Evolutionary conservation across 2,113 vertebrate species (phyloP).

Genomic region (Clarias gariepinus): DNA sequence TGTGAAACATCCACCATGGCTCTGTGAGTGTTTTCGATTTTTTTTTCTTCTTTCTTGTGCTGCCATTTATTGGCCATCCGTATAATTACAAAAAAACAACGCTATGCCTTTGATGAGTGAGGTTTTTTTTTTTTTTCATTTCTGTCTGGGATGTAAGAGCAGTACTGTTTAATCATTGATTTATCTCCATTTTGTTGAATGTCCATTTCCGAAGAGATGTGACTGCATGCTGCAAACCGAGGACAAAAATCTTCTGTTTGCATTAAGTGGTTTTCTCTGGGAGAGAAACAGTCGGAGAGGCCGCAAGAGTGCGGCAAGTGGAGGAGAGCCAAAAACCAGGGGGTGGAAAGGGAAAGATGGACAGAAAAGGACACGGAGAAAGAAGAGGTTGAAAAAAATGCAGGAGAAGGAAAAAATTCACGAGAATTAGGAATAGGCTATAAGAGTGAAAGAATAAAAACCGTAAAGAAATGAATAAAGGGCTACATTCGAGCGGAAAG

Average conservation of each 20-base stretch:
- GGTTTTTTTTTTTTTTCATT: constrained; percentile 25
- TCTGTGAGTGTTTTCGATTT: constrained; percentile 30
- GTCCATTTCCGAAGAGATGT: constrained; percentile 48
- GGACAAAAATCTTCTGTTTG: constrained; percentile 60
- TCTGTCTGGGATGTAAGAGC: constrained; percentile 38
- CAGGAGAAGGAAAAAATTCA: background rate
- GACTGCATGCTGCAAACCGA: constrained; percentile 54
- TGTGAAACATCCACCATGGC: constrained; percentile 53
- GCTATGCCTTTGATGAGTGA: constrained; percentile 44
- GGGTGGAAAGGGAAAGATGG: constrained; percentile 28
- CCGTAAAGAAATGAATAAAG: background rate
- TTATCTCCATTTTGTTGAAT: constrained; percentile 52
- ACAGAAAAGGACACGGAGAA: constrained; percentile 2
- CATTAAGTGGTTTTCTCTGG: constrained; percentile 62
- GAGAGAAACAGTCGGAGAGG: constrained; percentile 55
- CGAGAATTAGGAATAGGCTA: background rate
- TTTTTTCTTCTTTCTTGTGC: constrained; percentile 45
- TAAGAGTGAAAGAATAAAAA: background rate
- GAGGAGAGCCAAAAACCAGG: constrained; percentile 47
- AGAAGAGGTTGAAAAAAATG: background rate
- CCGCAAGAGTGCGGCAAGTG: constrained; percentile 58
- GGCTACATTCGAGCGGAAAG: background rate
- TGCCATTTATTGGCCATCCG: constrained; percentile 53
- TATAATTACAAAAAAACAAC: constrained; percentile 60
- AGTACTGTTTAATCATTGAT: constrained; percentile 51